Evolutionary conservation across 2,113 vertebrate genomes (phyloP).

Genomic region (Corapipo altera): DNA sequence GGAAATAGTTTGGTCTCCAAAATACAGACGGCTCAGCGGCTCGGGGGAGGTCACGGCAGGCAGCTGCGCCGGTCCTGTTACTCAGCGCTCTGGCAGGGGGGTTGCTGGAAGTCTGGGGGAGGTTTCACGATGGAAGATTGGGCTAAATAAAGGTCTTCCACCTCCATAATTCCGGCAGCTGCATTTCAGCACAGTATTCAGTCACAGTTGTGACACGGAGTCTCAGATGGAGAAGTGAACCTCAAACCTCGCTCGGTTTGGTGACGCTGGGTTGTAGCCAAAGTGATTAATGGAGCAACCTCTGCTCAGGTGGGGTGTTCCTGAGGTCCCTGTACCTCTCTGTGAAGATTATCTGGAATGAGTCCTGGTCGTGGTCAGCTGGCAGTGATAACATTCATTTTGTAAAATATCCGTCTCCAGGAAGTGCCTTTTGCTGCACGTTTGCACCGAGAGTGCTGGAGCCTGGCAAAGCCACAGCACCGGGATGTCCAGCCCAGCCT

Average conservation of each 20-base stretch:
- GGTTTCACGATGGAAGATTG: slow-evolving; percentile 49
- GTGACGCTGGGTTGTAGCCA: not conserved
- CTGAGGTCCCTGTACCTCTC: not conserved
- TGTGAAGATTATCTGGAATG: not conserved
- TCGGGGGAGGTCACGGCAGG: not conserved
- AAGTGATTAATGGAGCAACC: not conserved
- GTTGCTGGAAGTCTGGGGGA: slow-evolving; percentile 37
- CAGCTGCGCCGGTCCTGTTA: slow-evolving; percentile 32
- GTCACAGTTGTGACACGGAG: slow-evolving; percentile 37
- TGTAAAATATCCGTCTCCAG: not conserved
- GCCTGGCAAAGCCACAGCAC: not conserved
- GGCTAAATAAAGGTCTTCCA: slow-evolving; percentile 65
- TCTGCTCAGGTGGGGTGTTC: not conserved
- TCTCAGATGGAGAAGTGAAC: not conserved
- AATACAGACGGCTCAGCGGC: not conserved
- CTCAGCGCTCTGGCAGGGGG: slow-evolving; percentile 28
- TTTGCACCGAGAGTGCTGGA: not conserved
- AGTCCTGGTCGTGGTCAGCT: not conserved
- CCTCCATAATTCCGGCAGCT: slow-evolving; percentile 49
- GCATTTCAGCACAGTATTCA: slow-evolving; percentile 50
- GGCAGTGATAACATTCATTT: not conserved
- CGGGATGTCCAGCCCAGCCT: not conserved
- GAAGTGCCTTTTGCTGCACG: not conserved
- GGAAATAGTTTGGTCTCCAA: slow-evolving; percentile 5
- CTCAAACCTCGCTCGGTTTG: not conserved